Evolutionary conservation across 2,888 invertebrate genomes (phyloP).

Genomic region (Aromia moschata): DNA sequence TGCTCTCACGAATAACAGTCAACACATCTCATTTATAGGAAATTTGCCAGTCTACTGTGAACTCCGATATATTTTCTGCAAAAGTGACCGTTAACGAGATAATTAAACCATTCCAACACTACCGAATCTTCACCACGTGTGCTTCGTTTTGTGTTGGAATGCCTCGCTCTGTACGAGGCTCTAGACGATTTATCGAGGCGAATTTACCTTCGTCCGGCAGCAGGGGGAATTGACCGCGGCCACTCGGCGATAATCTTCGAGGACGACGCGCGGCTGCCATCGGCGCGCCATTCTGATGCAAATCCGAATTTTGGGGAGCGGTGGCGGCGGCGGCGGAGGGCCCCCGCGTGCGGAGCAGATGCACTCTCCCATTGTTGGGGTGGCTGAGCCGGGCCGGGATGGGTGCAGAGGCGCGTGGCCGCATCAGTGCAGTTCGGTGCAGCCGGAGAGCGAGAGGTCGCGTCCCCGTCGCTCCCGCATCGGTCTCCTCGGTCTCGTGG

Average conservation of each 20-base stretch:
- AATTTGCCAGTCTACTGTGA: too few relatives aligned
- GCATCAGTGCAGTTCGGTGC: slow-evolving; percentile 39
- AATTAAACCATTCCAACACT: too few relatives aligned
- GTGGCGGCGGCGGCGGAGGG: slow-evolving; percentile 34
- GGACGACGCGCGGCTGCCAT: slow-evolving; percentile 25
- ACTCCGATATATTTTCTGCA: neutral
- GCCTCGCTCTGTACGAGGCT: neutral
- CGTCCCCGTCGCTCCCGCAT: slow-evolving; percentile 4
- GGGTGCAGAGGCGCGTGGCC: slow-evolving; percentile 38
- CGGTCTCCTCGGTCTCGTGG: too few relatives aligned
- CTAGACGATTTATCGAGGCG: neutral
- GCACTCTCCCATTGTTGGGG: slow-evolving; percentile 53
- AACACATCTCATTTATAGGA: too few relatives aligned
- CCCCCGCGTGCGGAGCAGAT: slow-evolving; percentile 48
- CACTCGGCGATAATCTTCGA: slow-evolving; percentile 17
- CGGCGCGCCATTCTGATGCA: slow-evolving; percentile 53
- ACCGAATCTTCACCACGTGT: too few relatives aligned
- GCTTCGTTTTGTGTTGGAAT: neutral
- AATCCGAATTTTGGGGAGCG: slow-evolving; percentile 52
- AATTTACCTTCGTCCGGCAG: slow-evolving; percentile 8
- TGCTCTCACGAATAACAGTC: too few relatives aligned
- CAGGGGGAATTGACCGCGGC: slow-evolving; percentile 1
- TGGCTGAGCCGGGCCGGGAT: slow-evolving; percentile 33
- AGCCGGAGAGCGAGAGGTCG: slow-evolving; percentile 28
- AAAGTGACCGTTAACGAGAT: neutral